These are phyloP conservation scores for Ahaetulla prasina DNA, from an alignment of 2,113 vertebrate species.

Conservation along the genomic window DNA sequence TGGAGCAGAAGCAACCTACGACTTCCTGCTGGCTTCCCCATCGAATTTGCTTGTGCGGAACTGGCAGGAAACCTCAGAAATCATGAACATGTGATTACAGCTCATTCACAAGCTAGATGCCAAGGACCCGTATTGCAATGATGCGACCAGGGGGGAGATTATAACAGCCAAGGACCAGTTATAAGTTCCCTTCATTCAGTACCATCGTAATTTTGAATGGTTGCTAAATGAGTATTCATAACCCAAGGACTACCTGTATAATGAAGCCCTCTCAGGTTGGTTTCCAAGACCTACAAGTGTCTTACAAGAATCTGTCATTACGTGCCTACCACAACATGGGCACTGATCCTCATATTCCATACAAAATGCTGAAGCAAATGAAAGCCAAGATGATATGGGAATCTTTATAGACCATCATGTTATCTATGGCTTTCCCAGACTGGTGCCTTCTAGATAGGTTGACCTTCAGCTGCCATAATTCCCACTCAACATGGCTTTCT, in stretches of 20 bases:
- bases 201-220: background rate
- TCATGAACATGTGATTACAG: background rate
- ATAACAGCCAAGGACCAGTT: background rate
- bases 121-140: background rate
- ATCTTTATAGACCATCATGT: background rate
- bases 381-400: background rate
- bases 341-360: background rate
- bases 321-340: background rate
- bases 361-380: background rate
- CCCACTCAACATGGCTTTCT: background rate
- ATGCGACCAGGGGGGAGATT: background rate
- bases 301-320: background rate
- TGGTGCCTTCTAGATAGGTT: background rate
- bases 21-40: background rate
- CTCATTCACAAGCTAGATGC: background rate
- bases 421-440: background rate
- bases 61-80: background rate
- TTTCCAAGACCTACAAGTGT: background rate
- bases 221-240: background rate
- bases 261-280: background rate
- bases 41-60: background rate
- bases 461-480: background rate
- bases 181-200: background rate
- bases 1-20: background rate
- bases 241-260: background rate